phyloP scores from a whole-genome alignment of 2,113 vertebrate genomes.

The Pantherophis guttatus region DNA sequence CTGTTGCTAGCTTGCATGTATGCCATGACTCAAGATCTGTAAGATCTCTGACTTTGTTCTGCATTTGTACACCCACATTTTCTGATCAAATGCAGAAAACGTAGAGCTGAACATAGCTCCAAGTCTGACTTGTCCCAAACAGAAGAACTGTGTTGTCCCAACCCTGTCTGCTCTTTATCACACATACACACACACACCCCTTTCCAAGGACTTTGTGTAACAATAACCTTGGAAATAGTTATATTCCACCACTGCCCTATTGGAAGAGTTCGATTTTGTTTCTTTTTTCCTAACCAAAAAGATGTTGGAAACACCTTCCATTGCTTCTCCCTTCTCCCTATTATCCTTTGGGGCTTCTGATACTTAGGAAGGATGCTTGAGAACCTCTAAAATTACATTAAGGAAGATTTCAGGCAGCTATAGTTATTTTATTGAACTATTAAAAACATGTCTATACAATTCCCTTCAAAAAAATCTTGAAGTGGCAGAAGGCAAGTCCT shows the following conservation, averaged over 20 bases:
- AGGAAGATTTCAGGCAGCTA: neutral
- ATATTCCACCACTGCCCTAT: neutral
- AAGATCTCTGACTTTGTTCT: neutral
- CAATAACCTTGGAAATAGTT: neutral
- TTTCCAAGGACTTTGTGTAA: neutral
- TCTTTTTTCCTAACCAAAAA: neutral
- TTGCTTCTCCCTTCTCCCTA: neutral
- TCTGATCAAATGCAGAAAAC: neutral
- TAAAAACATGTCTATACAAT: neutral
- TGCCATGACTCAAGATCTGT: neutral
- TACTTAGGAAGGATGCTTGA: neutral
- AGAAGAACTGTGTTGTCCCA: neutral
- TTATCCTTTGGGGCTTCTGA: neutral
- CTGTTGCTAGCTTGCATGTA: neutral
- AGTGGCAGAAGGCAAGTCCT: neutral
- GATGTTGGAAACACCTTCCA: neutral
- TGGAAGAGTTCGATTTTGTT: neutral
- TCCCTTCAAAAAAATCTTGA: neutral
- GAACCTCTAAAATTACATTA: neutral
- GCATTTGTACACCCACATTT: neutral
- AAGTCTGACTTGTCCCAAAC: neutral
- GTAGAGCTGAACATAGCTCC: neutral
- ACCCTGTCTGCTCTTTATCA: neutral
- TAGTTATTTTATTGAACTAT: neutral
- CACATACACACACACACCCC: neutral